Percentiles rank a stretch among this genome's conserved stretches.
These are phyloP conservation scores for Cotesia congregata DNA, from an alignment of 2,888 invertebrate genomes.

Conservation along the genomic window DNA sequence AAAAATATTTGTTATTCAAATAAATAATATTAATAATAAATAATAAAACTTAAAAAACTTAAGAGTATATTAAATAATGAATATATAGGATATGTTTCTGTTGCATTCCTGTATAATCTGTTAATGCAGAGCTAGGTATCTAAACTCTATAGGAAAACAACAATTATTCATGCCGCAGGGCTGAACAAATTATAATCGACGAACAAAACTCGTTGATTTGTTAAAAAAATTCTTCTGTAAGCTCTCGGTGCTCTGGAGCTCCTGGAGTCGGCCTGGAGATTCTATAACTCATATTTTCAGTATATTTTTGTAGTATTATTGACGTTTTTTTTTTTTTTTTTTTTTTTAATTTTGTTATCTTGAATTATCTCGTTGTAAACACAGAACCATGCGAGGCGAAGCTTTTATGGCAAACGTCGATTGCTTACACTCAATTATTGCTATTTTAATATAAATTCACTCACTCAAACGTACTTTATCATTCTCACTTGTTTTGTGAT, in stretches of 20 bases:
- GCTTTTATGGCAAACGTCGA: conserved; percentile 69
- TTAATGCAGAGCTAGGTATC: conserved; percentile 69
- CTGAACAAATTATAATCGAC: conserved; percentile 47
- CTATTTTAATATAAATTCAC: conserved; percentile 43
- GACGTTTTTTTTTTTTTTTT: conserved; percentile 28
- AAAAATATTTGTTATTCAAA: conserved; percentile 45
- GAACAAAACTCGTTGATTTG: conserved; percentile 29
- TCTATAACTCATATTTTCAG: conserved; percentile 33
- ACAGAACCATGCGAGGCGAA: conserved; percentile 70
- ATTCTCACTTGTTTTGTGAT: conserved; percentile 49
- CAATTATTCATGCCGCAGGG: conserved; percentile 69
- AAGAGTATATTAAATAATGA: conserved; percentile 43
- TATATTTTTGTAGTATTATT: conserved; percentile 25
- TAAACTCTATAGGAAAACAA: conserved; percentile 66
- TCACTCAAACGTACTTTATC: conserved; percentile 54
- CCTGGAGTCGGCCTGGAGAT: conserved; percentile 41
- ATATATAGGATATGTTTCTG: conserved; percentile 55
- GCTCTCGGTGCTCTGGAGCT: conserved; percentile 10
- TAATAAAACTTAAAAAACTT: conserved; percentile 6
- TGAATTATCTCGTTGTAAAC: conserved; percentile 60
- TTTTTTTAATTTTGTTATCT: conserved; percentile 22
- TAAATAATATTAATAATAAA: conserved; percentile 38
- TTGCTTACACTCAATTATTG: conserved; percentile 61
- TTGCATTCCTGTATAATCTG: conserved; percentile 68
- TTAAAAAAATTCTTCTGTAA: conserved; percentile 26